Evolutionary conservation across 2,888 invertebrate genomes (phyloP).

Genomic region (Dasysyrphus tricinctus): DNA sequence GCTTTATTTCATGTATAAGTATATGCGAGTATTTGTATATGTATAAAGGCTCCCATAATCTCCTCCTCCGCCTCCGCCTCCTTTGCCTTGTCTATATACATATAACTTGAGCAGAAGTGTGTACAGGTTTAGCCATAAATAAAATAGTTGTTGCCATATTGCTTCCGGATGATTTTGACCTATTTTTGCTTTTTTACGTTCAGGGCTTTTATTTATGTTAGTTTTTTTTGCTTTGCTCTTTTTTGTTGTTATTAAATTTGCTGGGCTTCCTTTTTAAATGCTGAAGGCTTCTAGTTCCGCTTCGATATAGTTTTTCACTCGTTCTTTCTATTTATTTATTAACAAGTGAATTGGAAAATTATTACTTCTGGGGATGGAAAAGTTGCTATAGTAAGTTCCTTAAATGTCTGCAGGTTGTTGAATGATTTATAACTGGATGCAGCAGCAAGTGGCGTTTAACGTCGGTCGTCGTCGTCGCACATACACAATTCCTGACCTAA

Average conservation of each 20-base stretch:
- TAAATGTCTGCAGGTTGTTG: conserved; percentile 44
- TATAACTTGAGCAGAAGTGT: conserved; percentile 11
- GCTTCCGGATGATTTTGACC: conserved; percentile 70
- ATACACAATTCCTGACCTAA: conserved; percentile 20
- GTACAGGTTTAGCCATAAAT: conserved; percentile 64
- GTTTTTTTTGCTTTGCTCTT: conserved; percentile 14
- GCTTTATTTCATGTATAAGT: conserved; percentile 10
- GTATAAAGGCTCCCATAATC: background rate
- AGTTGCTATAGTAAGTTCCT: conserved; percentile 15
- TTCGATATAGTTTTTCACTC: background rate
- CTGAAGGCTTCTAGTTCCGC: conserved; percentile 23
- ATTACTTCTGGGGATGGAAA: conserved; percentile 12
- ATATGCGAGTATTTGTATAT: background rate
- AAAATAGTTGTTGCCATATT: conserved; percentile 66
- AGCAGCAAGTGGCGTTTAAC: conserved; percentile 13
- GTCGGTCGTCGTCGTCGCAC: background rate
- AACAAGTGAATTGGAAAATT: conserved; percentile 65
- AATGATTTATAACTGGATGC: conserved; percentile 40
- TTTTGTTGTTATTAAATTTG: conserved; percentile 42
- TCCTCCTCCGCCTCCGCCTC: background rate
- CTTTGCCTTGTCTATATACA: background rate
- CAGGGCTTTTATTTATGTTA: background rate
- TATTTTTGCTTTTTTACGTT: conserved; percentile 48
- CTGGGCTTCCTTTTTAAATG: conserved; percentile 37
- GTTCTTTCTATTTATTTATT: conserved; percentile 55